Evolutionary conservation across 2,797 vertebrate genomes (phyloP), one percentile per base, ranked within the genome.

Genomic region (Remorina albescens): DNA sequence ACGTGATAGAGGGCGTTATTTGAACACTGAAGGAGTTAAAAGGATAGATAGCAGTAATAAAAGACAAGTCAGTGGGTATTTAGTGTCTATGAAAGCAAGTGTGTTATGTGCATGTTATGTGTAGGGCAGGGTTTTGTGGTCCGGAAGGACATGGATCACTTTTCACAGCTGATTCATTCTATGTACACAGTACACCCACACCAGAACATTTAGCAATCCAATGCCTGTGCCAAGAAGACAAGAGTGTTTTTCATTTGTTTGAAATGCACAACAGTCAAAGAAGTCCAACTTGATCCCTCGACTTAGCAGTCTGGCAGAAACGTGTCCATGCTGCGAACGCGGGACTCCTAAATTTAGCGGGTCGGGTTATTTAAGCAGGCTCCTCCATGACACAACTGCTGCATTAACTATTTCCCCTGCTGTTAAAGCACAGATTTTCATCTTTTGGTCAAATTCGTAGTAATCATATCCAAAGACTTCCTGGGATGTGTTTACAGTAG

Each of bases 261-360:
- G 82, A 87, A 86, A 87, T 78, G 62, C 82, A 70, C 56, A 21
- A 84, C 81, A 88, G 88, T 92, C 86, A 88, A 87, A 82, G 83
- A 86, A 86, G 83, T 88, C 89, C 78, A 66, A 74, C 67, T 77
- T 91, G 86, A 93, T 91, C 90, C 90, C 73, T n/a, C 66, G 86
- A 87, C 83, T 93, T 93, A 93, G 54, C 84, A 84, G 93, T 88
- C 87, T 87, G 88, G 80, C 85, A 87, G 85, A 92, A 92, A 93
- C 71, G 83, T 88, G 87, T 92, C 85, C 81, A 49, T 86, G 74
- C 79, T 80, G 74, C 16, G 26, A 87, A 85, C 80, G 78, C 30
- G 63, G 71, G 67, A 82, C 72, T 61, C 78, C 91, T 92, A 92
- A 90, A 92, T 91, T 89, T 93, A 94, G 89, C 63, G 11, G 23